Conservation (phyloP, 2,113 vertebrate species). For the Tragelaphus buxtoni region DNA sequence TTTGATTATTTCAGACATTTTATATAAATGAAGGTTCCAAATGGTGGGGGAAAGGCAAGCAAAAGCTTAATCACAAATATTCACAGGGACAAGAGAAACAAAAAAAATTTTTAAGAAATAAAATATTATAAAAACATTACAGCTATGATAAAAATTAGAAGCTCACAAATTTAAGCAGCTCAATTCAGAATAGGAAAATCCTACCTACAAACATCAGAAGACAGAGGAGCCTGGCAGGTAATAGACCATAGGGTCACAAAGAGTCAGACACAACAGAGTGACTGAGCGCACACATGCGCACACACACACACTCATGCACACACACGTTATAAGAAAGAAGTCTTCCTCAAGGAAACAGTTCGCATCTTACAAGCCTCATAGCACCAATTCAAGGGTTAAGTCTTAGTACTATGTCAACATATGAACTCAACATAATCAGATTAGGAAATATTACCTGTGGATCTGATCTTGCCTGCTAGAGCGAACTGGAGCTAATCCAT, state of each 20-base stretch:
- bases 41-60: background rate
- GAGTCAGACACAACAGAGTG: background rate
- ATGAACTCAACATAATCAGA: background rate
- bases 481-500: conserved; percentile 98
- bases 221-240: background rate
- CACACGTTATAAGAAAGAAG: background rate
- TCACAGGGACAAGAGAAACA: background rate
- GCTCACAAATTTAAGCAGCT: background rate
- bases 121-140: background rate
- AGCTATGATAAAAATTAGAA: background rate
- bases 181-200: background rate
- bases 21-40: background rate
- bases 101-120: background rate
- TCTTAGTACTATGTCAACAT: background rate
- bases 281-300: background rate
- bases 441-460: conserved; percentile 88
- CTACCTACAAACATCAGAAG: background rate
- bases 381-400: background rate
- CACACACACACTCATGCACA: background rate
- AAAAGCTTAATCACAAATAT: background rate
- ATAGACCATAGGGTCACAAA: background rate
- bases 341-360: background rate
- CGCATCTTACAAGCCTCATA: background rate
- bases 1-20: background rate
- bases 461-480: conserved; percentile 99